These are phyloP conservation scores for Hoplostethus atlanticus DNA, from an alignment of 2,797 vertebrate species.

Conservation along the genomic window DNA sequence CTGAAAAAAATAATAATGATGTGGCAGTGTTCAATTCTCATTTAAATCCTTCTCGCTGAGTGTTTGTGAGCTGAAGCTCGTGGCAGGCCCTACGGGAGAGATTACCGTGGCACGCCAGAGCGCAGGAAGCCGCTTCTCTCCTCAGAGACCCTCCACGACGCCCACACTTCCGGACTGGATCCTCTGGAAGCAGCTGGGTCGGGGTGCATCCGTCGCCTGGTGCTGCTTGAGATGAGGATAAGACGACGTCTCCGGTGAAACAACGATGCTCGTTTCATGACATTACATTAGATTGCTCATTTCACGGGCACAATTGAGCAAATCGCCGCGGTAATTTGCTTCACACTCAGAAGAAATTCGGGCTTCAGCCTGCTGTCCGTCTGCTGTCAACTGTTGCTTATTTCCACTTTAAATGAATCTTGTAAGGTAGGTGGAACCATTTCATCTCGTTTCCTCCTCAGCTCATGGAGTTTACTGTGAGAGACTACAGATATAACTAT, in stretches of 20 bases:
- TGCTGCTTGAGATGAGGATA: conserved; percentile 53
- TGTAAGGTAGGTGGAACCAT: conserved; percentile 74
- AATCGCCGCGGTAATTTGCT: conserved; percentile 16
- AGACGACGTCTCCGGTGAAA: conserved; percentile 27
- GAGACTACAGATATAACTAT: neutral
- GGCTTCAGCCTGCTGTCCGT: conserved; percentile 67
- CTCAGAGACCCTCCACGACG: conserved; percentile 51
- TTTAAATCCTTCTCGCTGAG: conserved; percentile 48
- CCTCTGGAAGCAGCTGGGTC: conserved; percentile 65
- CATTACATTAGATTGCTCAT: conserved; percentile 25
- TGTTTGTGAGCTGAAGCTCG: conserved; percentile 59
- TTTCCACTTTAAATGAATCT: conserved; percentile 85
- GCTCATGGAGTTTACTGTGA: neutral
- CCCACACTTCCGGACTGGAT: conserved; percentile 71
- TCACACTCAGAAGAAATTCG: conserved; percentile 26
- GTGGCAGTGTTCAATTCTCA: conserved; percentile 56
- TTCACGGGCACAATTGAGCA: conserved; percentile 19
- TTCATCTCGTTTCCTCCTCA: neutral
- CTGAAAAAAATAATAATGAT: conserved; percentile 35
- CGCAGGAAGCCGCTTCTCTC: conserved; percentile 18
- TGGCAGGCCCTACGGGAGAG: conserved; percentile 14
- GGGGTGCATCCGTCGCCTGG: conserved; percentile 56
- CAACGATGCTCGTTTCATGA: conserved; percentile 27
- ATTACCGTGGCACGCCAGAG: neutral
- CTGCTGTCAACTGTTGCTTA: conserved; percentile 81